Evolutionary conservation across 2,797 vertebrate genomes (phyloP).

Genomic region (Orestias chungarensis): DNA sequence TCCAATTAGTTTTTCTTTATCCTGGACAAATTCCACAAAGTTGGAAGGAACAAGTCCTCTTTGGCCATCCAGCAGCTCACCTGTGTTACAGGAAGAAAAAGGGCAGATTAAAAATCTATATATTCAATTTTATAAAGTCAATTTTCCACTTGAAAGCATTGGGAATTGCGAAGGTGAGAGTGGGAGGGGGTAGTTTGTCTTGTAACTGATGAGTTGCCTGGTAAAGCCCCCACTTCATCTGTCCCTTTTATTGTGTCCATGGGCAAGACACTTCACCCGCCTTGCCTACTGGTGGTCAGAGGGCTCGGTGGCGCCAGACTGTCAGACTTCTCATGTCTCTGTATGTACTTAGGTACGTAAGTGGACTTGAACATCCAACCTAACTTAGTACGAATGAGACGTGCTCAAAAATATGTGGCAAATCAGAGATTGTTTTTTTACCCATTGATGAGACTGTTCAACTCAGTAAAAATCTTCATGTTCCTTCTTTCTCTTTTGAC

Average conservation of each 20-base stretch:
- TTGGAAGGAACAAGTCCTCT: constrained; percentile 97
- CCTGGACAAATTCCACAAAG: constrained; percentile 97
- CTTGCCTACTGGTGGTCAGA: too few relatives aligned
- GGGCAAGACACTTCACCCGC: too few relatives aligned
- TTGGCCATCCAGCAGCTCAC: constrained; percentile 95
- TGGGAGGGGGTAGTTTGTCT: too few relatives aligned
- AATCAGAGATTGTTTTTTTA: constrained; percentile 11
- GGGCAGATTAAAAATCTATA: constrained; percentile 25
- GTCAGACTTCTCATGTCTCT: too few relatives aligned
- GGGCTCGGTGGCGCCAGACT: too few relatives aligned
- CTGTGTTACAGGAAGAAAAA: constrained; percentile 69
- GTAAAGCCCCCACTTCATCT: too few relatives aligned
- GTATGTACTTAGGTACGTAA: too few relatives aligned
- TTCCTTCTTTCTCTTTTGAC: constrained; percentile 48
- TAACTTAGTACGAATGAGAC: constrained; percentile 23
- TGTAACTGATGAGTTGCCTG: too few relatives aligned
- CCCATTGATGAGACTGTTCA: constrained; percentile 29
- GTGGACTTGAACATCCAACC: too few relatives aligned
- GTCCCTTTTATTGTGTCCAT: too few relatives aligned
- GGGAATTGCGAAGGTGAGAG: too few relatives aligned
- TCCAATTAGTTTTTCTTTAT: constrained; percentile 84
- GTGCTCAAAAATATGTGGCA: constrained; percentile 16
- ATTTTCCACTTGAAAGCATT: too few relatives aligned
- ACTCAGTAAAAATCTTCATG: constrained; percentile 44
- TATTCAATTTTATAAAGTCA: constrained; percentile 26